phyloP scores from a whole-genome alignment of 2,797 vertebrate species.

The Sphaeramia orbicularis region DNA sequence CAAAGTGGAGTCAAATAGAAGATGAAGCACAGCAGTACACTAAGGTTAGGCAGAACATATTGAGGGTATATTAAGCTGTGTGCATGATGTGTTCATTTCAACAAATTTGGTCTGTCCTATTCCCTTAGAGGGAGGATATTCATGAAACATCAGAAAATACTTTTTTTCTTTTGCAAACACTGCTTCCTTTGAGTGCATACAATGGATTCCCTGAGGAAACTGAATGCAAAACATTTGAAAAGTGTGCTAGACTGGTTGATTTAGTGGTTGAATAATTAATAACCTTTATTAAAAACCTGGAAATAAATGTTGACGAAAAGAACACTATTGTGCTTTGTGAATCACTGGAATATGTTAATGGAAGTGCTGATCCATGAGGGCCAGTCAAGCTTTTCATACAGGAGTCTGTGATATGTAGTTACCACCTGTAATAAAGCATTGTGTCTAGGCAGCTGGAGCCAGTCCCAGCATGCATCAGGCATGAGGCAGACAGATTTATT shows the following conservation, averaged over 20 bases:
- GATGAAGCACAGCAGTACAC: constrained; percentile 27
- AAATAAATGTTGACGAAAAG: background rate
- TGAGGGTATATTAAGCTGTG: constrained; percentile 9
- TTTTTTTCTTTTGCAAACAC: background rate
- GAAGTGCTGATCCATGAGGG: background rate
- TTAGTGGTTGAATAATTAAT: background rate
- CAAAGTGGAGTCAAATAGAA: constrained; percentile 31
- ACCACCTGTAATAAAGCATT: constrained; percentile 10
- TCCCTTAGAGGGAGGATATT: constrained; percentile 13
- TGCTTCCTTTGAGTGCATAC: background rate
- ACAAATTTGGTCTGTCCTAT: constrained; percentile 25
- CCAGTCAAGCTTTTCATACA: background rate
- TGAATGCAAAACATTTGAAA: background rate
- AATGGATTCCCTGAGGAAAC: constrained; percentile 1
- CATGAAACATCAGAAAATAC: constrained; percentile 23
- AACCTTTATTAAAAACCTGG: background rate
- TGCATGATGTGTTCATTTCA: constrained; percentile 29
- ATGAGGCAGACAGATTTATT: constrained; percentile 19
- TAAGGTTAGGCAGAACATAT: constrained; percentile 19
- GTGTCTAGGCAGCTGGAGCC: background rate
- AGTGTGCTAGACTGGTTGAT: background rate
- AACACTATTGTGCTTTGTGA: background rate
- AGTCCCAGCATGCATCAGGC: constrained; percentile 16
- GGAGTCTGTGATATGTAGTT: constrained; percentile 13
- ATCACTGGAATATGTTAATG: background rate